phyloP scores from a whole-genome alignment of 2,888 invertebrate species.

The Archips crataeganus region DNA sequence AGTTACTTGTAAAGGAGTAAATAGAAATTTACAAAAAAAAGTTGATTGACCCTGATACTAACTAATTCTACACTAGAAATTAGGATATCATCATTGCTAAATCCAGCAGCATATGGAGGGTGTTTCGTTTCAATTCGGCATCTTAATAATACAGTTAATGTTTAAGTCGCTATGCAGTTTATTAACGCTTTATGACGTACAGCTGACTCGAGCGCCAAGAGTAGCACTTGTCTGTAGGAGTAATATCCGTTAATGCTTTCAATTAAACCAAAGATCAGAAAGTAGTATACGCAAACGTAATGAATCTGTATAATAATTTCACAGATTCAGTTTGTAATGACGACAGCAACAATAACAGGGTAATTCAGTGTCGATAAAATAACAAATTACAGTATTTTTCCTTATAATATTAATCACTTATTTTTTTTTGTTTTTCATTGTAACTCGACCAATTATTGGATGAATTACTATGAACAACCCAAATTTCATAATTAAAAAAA shows the following conservation, averaged over 20 bases:
- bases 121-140: not conserved
- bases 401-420: no score
- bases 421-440: no score
- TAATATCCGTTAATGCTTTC: conserved; percentile 9
- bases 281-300: conserved; percentile 8
- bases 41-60: no score
- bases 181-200: conserved; percentile 20
- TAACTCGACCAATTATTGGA: no score
- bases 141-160: conserved; percentile 1
- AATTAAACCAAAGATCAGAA: conserved; percentile 20
- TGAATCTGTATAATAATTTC: not conserved
- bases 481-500: no score
- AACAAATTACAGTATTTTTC: no score
- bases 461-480: no score
- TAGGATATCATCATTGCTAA: not conserved
- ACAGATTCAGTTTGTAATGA: not conserved
- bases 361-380: no score
- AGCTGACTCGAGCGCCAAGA: conserved; percentile 18
- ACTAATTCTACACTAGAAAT: not conserved
- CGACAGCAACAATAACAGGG: no score
- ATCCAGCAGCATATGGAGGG: not conserved
- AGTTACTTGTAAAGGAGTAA: no score
- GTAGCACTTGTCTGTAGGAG: conserved; percentile 6
- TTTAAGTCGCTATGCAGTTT: conserved; percentile 24
- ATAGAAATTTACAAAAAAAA: no score